Conservation (phyloP, 1,140 invertebrate species). For the Vanessa atalanta region DNA sequence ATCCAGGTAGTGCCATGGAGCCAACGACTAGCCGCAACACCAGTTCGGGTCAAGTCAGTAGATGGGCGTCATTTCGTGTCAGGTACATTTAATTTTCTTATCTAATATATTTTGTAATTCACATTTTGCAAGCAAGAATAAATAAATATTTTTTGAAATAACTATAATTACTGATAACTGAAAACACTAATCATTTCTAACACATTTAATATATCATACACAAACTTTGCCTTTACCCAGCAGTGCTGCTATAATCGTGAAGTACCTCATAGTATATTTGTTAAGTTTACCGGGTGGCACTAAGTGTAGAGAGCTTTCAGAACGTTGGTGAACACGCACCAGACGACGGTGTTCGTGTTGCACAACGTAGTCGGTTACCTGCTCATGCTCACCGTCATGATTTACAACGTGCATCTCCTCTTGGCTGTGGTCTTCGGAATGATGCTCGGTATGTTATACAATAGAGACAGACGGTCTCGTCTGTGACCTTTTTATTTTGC, state of each 20-base stretch:
- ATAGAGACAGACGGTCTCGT: too few species aligned
- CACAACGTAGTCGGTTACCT: constrained; percentile 87
- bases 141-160: too few species aligned
- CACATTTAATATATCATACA: too few species aligned
- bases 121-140: neutral
- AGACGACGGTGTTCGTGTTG: constrained; percentile 67
- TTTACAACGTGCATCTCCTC: constrained; percentile 91
- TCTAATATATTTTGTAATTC: neutral
- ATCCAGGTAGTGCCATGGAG: constrained; percentile 58
- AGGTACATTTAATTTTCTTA: constrained; percentile 41
- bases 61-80: constrained; percentile 55
- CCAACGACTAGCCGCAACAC: constrained; percentile 66
- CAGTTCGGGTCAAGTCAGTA: constrained; percentile 55
- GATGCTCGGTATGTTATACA: constrained; percentile 83
- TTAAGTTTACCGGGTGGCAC: too few species aligned
- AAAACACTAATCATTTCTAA: too few species aligned
- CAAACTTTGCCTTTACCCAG: too few species aligned
- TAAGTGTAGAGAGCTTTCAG: constrained; percentile 34
- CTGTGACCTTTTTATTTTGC: too few species aligned
- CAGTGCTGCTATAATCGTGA: too few species aligned
- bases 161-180: too few species aligned
- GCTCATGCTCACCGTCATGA: constrained; percentile 95
- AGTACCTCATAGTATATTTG: too few species aligned
- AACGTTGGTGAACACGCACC: constrained; percentile 59
- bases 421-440: constrained; percentile 88